Conservation (phyloP, 2,113 vertebrate genomes). For the Dicentrarchus labrax region DNA sequence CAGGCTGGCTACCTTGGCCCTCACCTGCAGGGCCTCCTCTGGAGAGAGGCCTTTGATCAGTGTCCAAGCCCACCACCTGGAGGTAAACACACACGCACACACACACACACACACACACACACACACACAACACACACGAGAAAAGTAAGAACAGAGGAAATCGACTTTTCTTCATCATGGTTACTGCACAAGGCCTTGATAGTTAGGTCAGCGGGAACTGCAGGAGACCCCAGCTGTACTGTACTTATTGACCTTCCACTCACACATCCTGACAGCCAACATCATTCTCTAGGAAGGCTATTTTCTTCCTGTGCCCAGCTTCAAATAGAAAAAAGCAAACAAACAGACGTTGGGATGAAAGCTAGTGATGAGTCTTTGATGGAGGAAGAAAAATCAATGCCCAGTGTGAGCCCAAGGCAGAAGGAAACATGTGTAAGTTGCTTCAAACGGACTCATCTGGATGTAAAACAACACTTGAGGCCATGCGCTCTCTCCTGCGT, state of each 20-base stretch:
- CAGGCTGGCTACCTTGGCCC: conserved; percentile 94
- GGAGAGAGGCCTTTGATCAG: conserved; percentile 92
- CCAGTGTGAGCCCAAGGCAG: conserved; percentile 52
- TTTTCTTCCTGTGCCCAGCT: conserved; percentile 37
- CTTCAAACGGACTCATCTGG: conserved; percentile 73
- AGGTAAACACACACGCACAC: conserved; percentile 25
- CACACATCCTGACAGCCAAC: conserved; percentile 59
- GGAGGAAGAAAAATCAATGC: conserved; percentile 70
- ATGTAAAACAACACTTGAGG: conserved; percentile 53
- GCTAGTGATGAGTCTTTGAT: conserved; percentile 65
- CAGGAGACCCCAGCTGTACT: conserved; percentile 41
- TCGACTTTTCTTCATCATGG: conserved; percentile 6
- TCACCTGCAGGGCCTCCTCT: conserved; percentile 90
- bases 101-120: too few relatives aligned
- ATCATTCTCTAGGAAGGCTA: conserved; percentile 47
- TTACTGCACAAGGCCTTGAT: not conserved
- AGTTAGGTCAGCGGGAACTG: not conserved
- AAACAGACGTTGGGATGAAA: conserved; percentile 72
- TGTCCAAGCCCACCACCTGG: conserved; percentile 94
- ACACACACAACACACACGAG: conserved; percentile 12
- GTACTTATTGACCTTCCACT: conserved; percentile 30
- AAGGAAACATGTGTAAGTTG: conserved; percentile 69
- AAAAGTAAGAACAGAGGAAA: conserved; percentile 9
- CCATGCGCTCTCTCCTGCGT: not conserved
- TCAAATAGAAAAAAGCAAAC: conserved; percentile 35